These are phyloP conservation scores for Bugula neritina DNA, from an alignment of 2,888 invertebrate genomes.

Conservation along the genomic window DNA sequence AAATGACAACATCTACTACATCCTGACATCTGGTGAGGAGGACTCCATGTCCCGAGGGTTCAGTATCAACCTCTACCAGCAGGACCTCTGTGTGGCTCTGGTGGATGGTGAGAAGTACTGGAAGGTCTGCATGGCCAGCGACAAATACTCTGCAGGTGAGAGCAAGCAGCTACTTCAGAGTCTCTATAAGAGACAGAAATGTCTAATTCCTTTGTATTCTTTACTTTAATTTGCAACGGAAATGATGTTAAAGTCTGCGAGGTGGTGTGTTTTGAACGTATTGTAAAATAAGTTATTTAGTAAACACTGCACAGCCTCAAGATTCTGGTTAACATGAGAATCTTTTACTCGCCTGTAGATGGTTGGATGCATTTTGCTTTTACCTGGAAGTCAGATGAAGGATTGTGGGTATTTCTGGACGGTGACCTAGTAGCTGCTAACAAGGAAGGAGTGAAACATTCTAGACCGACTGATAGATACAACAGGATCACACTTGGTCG, in stretches of 20 bases:
- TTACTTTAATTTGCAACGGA: too few species aligned
- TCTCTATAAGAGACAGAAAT: too few species aligned
- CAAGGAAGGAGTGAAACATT: not conserved
- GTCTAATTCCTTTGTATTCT: too few species aligned
- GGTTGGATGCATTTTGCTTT: conserved; percentile 24
- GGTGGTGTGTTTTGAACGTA: too few species aligned
- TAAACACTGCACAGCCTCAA: too few species aligned
- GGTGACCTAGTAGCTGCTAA: conserved; percentile 3
- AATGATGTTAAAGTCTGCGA: too few species aligned
- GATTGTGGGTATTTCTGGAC: conserved; percentile 22
- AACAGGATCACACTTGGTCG: conserved; percentile 17
- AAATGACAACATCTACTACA: not conserved
- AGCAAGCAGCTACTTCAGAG: too few species aligned
- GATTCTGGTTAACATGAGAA: too few species aligned
- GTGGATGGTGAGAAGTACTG: conserved; percentile 11
- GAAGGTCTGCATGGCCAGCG: not conserved
- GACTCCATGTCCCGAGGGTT: conserved; percentile 22
- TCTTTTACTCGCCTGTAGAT: too few species aligned
- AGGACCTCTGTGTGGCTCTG: not conserved
- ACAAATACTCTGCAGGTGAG: not conserved
- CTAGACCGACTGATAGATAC: conserved; percentile 20
- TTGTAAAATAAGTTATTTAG: too few species aligned
- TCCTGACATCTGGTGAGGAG: conserved; percentile 25
- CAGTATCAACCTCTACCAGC: not conserved
- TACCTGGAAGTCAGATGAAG: conserved; percentile 18